These are phyloP conservation scores for Triops cancriformis DNA, from an alignment of 1,140 invertebrate genomes.

Conservation along the genomic window DNA sequence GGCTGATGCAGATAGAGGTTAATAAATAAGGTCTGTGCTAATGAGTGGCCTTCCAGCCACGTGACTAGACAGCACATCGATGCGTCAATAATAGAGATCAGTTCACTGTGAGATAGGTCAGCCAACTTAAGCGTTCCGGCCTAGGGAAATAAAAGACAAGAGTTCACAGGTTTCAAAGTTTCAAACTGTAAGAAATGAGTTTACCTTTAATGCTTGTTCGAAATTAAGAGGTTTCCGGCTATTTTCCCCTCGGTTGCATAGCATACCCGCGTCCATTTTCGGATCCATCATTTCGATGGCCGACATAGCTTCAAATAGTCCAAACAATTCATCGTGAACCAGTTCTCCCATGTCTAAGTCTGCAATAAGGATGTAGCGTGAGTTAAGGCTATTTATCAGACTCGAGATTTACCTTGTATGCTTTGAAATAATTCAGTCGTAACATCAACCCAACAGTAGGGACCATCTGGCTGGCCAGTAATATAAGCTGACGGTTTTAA, in stretches of 20 bases:
- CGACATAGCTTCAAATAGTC: constrained; percentile 96
- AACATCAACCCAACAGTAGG: constrained; percentile 66
- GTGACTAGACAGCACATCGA: constrained; percentile 86
- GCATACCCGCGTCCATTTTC: constrained; percentile 99
- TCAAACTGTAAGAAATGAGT: background rate
- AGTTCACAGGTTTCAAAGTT: constrained; percentile 24
- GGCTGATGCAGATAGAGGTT: constrained; percentile 93
- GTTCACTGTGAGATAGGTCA: constrained; percentile 57
- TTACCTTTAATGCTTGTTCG: constrained; percentile 68
- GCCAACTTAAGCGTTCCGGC: constrained; percentile 69
- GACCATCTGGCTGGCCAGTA: constrained; percentile 37
- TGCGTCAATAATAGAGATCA: constrained; percentile 75
- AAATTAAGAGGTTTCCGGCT: constrained; percentile 69
- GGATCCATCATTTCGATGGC: constrained; percentile 99
- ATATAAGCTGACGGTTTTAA: background rate
- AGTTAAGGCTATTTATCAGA: constrained; percentile 23
- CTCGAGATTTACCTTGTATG: constrained; percentile 53
- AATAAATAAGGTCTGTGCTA: constrained; percentile 94
- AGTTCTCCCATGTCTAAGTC: constrained; percentile 79
- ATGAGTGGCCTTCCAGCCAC: constrained; percentile 89
- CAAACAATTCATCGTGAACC: constrained; percentile 82
- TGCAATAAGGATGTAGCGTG: constrained; percentile 35
- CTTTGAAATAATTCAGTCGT: constrained; percentile 64
- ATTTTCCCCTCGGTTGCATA: constrained; percentile 72
- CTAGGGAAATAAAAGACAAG: background rate